Base-by-base conservation (phyloP, 2,113 vertebrate species). In the Tachysurus vachellii region DNA sequence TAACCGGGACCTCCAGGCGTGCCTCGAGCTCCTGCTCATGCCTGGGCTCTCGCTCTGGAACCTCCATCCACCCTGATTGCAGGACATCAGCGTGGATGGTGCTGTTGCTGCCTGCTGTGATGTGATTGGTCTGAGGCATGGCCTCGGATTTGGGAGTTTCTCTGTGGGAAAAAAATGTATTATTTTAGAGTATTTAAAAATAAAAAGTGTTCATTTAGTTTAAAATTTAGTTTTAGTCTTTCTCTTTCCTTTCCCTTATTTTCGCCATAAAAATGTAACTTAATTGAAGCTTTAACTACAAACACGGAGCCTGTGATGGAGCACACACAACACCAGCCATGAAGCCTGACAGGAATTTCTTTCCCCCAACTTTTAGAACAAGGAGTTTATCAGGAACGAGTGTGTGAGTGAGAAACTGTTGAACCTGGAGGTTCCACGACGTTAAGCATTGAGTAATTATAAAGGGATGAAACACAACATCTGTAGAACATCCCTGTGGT, bases 121-220 rank as follows among this genome's bases (percentile, higher is more conserved):
- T 88, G 19, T 98, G 97, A 92, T 98, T 98, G 90, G 92, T 94
- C 75, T 97, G 97, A 28, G 96, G 96, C 75, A 96, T 94, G 0
- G 96, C 95, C 87, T 96, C 94, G 28, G 85, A 84, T 91, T 96
- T 97, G 77, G 94, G 96, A 57, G 92, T 47, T 81, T 97, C 97
- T 92, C 98, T 99, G 93, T 57, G 93, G 80, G 47, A 54, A 75
- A 56, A n/a, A 62, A 66, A 7, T 56, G 26, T 83, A 54, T 23
- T 1, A 4, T 53, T 76, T 26, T 2, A 47, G 9, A 47, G 7
- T 42, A 21, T 19, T 47, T 23, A 8, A 73, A 70, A 70, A 36
- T 36, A 36, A 1, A 1, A 36, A 36, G 36, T 1, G 36, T 36
- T 36, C 1, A 36, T 10, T 5, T 4, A 19, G 2, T 5, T 19